These are phyloP conservation scores for Drosophila arawakana DNA, from an alignment of 1,140 invertebrate species.

Conservation along the genomic window DNA sequence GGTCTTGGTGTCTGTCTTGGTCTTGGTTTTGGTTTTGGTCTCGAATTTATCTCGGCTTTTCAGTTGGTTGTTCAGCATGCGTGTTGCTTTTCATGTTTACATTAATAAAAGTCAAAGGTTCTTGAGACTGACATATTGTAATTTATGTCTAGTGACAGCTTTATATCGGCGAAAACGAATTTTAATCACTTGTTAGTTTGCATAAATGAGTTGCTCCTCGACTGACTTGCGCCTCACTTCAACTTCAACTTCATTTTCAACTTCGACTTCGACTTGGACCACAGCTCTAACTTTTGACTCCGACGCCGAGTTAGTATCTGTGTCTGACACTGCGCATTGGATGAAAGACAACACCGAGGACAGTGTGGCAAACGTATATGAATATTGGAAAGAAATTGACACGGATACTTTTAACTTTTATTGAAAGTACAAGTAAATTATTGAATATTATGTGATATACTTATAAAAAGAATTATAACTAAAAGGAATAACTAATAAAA, in stretches of 20 bases:
- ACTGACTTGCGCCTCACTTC: constrained; percentile 43
- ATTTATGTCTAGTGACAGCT: constrained; percentile 83
- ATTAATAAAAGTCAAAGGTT: constrained; percentile 83
- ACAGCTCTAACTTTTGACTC: background rate
- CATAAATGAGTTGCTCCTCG: constrained; percentile 75
- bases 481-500: too few relatives aligned
- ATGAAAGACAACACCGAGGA: constrained; percentile 2
- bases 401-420: too few relatives aligned
- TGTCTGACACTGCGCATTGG: background rate
- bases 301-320: background rate
- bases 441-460: too few relatives aligned
- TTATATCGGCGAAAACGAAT: constrained; percentile 78
- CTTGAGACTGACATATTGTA: constrained; percentile 82
- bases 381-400: too few relatives aligned
- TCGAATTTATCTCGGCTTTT: constrained; percentile 72
- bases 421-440: too few relatives aligned
- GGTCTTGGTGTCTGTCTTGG: constrained; percentile 5
- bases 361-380: background rate
- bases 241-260: background rate
- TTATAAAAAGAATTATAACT: too few relatives aligned
- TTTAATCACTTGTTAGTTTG: constrained; percentile 83
- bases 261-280: background rate
- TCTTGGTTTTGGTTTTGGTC: constrained; percentile 22
- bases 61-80: constrained; percentile 69
- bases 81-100: constrained; percentile 83